Conservation (phyloP, 2,797 vertebrate genomes). For the Pseudochirops cupreus region DNA sequence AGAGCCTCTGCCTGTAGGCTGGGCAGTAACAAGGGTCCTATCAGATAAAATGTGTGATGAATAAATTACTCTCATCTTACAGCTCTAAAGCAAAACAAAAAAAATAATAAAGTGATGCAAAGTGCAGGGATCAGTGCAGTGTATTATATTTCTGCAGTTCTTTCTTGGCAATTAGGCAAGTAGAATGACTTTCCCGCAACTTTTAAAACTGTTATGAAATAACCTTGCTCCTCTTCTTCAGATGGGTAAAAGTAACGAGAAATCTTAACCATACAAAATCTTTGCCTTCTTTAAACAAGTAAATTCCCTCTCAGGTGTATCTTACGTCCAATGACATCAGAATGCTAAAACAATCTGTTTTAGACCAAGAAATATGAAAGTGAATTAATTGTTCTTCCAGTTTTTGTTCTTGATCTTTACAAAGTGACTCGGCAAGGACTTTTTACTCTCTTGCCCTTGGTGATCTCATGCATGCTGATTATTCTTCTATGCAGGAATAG, state of each 20-base stretch:
- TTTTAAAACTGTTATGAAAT: slow-evolving; percentile 29
- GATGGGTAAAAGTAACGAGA: slow-evolving; percentile 11
- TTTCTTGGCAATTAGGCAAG: slow-evolving; percentile 38
- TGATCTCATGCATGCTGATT: background rate
- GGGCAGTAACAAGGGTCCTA: slow-evolving; percentile 11
- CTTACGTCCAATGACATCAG: background rate
- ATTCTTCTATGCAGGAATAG: background rate
- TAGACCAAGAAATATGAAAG: background rate
- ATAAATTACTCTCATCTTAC: slow-evolving; percentile 40
- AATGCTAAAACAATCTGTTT: background rate
- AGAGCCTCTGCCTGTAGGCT: slow-evolving; percentile 34
- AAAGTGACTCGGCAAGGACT: background rate
- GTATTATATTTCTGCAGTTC: slow-evolving; percentile 12
- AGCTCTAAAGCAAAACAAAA: slow-evolving; percentile 46
- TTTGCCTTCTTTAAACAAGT: slow-evolving; percentile 20
- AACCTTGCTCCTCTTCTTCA: background rate
- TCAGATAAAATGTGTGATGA: background rate
- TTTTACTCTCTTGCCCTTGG: background rate
- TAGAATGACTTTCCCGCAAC: slow-evolving; percentile 19
- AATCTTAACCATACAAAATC: background rate
- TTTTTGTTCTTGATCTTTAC: background rate
- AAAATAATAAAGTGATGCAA: background rate
- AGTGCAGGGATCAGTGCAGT: slow-evolving; percentile 6
- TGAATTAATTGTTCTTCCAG: background rate
- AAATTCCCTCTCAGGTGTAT: background rate